Evolutionary conservation across 2,888 invertebrate species (phyloP), one percentile per base, ranked within the genome.

Genomic region (Drosophila nr. medialis): DNA sequence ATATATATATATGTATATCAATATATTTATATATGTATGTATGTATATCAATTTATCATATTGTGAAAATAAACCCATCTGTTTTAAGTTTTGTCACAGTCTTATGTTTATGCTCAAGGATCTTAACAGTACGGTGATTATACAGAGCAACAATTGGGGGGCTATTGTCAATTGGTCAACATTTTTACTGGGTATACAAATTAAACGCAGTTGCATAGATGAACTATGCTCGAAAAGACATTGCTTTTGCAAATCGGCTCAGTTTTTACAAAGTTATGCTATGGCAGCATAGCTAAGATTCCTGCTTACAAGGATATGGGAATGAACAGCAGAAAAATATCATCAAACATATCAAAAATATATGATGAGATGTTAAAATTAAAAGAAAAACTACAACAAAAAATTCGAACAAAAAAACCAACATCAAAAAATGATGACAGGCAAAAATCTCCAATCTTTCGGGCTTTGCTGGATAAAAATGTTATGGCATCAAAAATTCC

Each of bases 21-120:
- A 56, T 36, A 64, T 49, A 75, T 56, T 45, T 49, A 49, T 24
- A 3, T 18, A 42, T 45, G 21, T 24, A 45, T 24, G 21, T 45
- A 32, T 55, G 36, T 55, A n/a, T 38, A 55, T 55, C 55, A 55
- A 72, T 24, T 62, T 30, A 58, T 45, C 36, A 66, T 71, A 81
- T 81, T 81, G 59, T 64, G n/a, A 77, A 77, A 81, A 77, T 59
- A 77, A 76, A 64, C 15, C 50, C 27, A 49, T 49, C 59, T 48
- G 49, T 78, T 73, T 77, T 64, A 18, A 30, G 21, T 30, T 36
- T 15, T 13, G 38, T 4, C n/a, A 0, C 0, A 38, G 27, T 55
- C 27, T 38, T 36, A 6, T 27, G 30, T 10, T 5, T 15, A 27
- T 27, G 27, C 42, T 32, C 32, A 5, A 6, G n/a, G 13, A 30